A percentile compares a stretch with the other conserved stretches of the same genome.
Evolutionary conservation across 2,113 vertebrate genomes (phyloP).

Genomic region (Bubo blakistoni): DNA sequence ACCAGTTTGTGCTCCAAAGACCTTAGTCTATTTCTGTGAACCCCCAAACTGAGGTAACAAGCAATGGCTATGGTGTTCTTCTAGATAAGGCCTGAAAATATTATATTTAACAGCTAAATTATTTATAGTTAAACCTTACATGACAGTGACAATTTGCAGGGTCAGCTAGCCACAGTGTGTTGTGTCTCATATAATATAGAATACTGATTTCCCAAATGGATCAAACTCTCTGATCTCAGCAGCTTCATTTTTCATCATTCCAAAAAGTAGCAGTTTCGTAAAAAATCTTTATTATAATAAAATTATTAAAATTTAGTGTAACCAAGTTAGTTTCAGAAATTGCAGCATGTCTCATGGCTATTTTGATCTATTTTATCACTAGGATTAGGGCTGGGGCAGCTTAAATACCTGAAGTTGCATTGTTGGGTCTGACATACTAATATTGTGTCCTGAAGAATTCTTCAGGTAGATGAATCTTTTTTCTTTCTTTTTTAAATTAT

Average conservation of each 20-base stretch:
- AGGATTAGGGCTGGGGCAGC: neutral
- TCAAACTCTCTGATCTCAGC: neutral
- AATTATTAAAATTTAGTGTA: neutral
- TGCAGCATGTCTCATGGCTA: neutral
- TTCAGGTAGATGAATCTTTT: neutral
- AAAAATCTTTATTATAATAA: neutral
- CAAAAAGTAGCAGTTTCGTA: neutral
- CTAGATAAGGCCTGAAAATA: neutral
- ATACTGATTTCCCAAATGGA: neutral
- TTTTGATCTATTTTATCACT: neutral
- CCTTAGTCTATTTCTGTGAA: neutral
- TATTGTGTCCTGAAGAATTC: neutral
- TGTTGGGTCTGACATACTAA: neutral
- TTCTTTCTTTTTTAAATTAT: neutral
- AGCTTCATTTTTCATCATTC: neutral
- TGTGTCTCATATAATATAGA: neutral
- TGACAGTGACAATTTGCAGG: neutral
- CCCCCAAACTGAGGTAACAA: neutral
- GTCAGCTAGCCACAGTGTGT: neutral
- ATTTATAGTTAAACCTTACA: neutral
- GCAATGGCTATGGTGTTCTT: neutral
- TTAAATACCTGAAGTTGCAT: neutral
- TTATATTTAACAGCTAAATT: neutral
- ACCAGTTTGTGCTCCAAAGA: neutral
- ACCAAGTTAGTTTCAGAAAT: neutral